Conservation (phyloP, 2,113 vertebrate genomes). For the Cisticola juncidis region DNA sequence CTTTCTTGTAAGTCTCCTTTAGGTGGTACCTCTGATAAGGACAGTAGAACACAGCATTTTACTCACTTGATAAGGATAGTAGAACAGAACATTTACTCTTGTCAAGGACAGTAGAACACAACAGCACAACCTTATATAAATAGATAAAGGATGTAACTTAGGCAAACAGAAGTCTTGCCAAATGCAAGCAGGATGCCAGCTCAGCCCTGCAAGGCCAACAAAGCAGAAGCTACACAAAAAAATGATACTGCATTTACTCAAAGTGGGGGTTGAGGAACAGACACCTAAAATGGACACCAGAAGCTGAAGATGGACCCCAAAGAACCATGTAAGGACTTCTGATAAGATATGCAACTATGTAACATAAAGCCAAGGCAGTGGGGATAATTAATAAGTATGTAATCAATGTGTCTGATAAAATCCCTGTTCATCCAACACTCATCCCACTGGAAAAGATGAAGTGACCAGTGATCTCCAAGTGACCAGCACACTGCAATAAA, state of each 20-base stretch:
- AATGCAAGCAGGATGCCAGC: background rate
- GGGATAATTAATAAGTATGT: background rate
- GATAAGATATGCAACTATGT: background rate
- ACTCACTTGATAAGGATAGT: background rate
- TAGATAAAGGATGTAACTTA: background rate
- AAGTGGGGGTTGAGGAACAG: background rate
- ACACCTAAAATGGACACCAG: background rate
- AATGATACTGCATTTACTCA: accelerated
- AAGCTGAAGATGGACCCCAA: background rate
- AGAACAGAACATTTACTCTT: background rate
- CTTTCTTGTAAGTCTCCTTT: background rate
- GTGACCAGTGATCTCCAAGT: too few relatives aligned
- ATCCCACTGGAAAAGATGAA: background rate
- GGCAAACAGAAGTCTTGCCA: background rate
- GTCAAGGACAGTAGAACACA: background rate
- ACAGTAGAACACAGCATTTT: background rate
- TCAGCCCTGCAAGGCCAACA: background rate
- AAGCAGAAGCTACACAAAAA: background rate
- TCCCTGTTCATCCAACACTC: background rate
- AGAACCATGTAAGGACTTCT: background rate
- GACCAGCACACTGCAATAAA: background rate
- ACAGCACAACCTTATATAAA: background rate
- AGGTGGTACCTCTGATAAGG: background rate
- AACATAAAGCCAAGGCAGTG: background rate
- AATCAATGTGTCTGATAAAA: background rate